Evolutionary conservation across 1,140 invertebrate genomes (phyloP).

Genomic region (Apocrypta bakeri): DNA sequence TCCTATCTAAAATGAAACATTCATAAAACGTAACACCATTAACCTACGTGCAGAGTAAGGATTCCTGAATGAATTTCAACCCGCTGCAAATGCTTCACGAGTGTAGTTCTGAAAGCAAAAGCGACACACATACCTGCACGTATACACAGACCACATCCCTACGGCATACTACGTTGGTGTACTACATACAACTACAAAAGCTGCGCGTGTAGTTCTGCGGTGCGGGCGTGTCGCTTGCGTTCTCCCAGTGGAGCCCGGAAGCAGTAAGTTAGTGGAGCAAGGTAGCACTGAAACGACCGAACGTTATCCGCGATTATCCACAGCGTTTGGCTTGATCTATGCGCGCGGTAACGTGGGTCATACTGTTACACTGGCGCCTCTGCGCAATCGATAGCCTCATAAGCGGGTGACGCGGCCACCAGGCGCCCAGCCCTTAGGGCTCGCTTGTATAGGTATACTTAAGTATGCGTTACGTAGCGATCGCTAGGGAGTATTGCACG

Average conservation of each 20-base stretch:
- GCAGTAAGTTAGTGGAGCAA: slow-evolving; percentile 61
- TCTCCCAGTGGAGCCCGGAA: slow-evolving; percentile 35
- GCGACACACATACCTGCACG: background rate
- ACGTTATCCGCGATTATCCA: slow-evolving; percentile 53
- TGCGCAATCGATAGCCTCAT: slow-evolving; percentile 14
- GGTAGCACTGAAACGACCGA: slow-evolving; percentile 56
- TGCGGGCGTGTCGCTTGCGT: slow-evolving; percentile 24
- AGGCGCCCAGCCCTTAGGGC: background rate
- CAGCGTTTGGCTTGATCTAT: slow-evolving; percentile 58
- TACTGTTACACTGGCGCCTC: background rate
- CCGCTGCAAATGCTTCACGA: background rate
- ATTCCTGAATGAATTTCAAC: no score
- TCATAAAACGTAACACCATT: no score
- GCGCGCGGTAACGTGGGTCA: background rate
- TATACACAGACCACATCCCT: background rate
- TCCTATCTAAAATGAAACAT: no score
- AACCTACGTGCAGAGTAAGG: no score
- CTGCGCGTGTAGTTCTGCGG: background rate
- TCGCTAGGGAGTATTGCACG: background rate
- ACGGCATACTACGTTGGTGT: background rate
- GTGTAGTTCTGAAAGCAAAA: background rate
- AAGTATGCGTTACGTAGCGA: background rate
- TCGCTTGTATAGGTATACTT: slow-evolving; percentile 21
- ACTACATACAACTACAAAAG: background rate
- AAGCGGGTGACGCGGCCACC: slow-evolving; percentile 13